phyloP scores from a whole-genome alignment of 2,113 vertebrate species.

The Craseonycteris thonglongyai region DNA sequence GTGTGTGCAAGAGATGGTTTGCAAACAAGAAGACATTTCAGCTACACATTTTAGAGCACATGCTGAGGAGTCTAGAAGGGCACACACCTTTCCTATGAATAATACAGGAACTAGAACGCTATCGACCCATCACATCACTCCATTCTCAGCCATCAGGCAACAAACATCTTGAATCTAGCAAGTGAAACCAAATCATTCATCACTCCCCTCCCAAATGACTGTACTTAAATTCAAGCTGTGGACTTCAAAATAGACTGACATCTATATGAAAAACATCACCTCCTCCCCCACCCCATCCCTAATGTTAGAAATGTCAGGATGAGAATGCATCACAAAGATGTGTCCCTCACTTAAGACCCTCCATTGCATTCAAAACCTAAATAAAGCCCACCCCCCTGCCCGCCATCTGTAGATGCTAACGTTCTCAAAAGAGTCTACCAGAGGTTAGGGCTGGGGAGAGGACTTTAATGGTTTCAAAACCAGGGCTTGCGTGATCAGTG shows the following conservation, averaged over 20 bases:
- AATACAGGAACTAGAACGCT: constrained; percentile 43
- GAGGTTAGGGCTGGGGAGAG: background rate
- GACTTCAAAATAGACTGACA: constrained; percentile 32
- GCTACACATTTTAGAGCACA: background rate
- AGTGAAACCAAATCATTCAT: constrained; percentile 46
- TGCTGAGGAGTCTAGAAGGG: background rate
- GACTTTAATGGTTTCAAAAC: background rate
- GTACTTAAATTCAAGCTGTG: constrained; percentile 38
- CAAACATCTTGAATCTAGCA: constrained; percentile 34
- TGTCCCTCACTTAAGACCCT: background rate
- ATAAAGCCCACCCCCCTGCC: too few relatives aligned
- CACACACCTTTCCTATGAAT: constrained; percentile 6
- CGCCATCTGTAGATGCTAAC: background rate
- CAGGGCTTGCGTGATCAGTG: background rate
- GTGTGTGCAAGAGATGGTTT: background rate
- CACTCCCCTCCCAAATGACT: constrained; percentile 13
- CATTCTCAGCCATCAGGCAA: constrained; percentile 26
- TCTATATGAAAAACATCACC: background rate
- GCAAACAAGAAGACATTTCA: constrained; percentile 17
- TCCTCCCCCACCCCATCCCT: background rate
- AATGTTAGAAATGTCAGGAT: constrained; percentile 7
- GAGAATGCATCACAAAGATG: background rate
- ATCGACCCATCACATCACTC: constrained; percentile 32
- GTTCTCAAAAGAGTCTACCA: background rate
- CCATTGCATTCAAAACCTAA: background rate